Conservation (phyloP, 1,140 invertebrate genomes). For the Batillaria attramentaria region DNA sequence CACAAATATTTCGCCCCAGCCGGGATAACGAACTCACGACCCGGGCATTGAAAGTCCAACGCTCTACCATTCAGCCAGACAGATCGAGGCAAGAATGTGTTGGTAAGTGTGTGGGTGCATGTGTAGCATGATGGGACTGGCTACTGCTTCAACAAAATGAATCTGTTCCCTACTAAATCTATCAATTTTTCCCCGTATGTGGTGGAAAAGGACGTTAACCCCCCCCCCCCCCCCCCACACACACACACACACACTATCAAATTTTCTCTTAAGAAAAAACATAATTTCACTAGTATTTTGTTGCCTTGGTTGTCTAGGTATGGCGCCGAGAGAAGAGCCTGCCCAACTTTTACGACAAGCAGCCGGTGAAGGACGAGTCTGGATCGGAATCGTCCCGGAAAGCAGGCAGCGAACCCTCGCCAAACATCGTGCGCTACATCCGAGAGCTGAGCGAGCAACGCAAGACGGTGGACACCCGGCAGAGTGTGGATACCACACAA, state of each 20-base stretch:
- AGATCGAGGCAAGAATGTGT: no score
- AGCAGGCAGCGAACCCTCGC: not conserved
- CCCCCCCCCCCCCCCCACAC: not conserved
- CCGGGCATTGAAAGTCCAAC: no score
- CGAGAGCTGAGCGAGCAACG: conserved; percentile 27
- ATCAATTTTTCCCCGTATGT: no score
- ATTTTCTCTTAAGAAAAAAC: not conserved
- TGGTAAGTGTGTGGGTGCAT: no score
- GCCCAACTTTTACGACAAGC: conserved; percentile 39
- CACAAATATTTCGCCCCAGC: no score
- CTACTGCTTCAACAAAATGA: no score
- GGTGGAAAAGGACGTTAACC: no score
- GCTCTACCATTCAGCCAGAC: no score
- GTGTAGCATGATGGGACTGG: no score
- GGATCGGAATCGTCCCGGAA: not conserved
- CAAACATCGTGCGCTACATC: conserved; percentile 26
- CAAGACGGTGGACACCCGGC: conserved; percentile 22
- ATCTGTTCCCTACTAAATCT: no score
- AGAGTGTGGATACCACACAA: conserved; percentile 10
- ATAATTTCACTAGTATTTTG: not conserved
- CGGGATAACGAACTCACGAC: no score
- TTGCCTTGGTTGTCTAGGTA: conserved; percentile 12
- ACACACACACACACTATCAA: not conserved
- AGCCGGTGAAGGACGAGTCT: not conserved
- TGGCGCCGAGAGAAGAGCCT: conserved; percentile 44